Evolutionary conservation across 2,888 invertebrate genomes (phyloP).

Genomic region (Chrysolina haemoptera): DNA sequence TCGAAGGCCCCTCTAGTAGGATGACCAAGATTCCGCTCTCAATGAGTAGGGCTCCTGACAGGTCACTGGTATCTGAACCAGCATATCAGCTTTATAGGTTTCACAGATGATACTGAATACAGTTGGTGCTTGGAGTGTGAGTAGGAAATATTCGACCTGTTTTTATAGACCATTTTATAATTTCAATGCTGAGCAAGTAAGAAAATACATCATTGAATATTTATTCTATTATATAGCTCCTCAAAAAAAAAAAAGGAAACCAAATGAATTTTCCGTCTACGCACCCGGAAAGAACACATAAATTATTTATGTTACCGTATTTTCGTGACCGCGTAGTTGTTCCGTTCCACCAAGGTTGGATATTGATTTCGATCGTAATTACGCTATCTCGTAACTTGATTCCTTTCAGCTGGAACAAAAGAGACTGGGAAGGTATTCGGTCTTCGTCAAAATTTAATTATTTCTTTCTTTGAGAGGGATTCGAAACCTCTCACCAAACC

Average conservation of each 20-base stretch:
- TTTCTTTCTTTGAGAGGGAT: conserved; percentile 13
- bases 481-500: not conserved
- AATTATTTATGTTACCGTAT: not conserved
- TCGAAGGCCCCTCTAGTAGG: too few species aligned
- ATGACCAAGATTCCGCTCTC: too few species aligned
- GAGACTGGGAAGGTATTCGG: not conserved
- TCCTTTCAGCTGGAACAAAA: not conserved
- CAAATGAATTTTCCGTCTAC: not conserved
- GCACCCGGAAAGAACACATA: not conserved
- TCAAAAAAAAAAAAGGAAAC: not conserved
- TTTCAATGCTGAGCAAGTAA: too few species aligned
- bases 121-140: too few species aligned
- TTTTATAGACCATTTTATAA: too few species aligned
- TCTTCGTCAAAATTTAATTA: conserved; percentile 1
- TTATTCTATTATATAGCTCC: too few species aligned
- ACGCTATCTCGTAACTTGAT: conserved; percentile 15
- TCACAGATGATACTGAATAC: too few species aligned
- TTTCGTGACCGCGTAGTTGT: conserved; percentile 6
- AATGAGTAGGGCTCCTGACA: too few species aligned
- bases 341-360: conserved; percentile 8
- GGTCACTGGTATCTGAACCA: too few species aligned
- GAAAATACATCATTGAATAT: too few species aligned
- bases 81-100: too few species aligned
- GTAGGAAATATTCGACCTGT: too few species aligned
- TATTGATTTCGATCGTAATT: conserved; percentile 19